These are phyloP conservation scores for Mycogona germanica DNA, from an alignment of 2,888 invertebrate genomes.

Conservation along the genomic window DNA sequence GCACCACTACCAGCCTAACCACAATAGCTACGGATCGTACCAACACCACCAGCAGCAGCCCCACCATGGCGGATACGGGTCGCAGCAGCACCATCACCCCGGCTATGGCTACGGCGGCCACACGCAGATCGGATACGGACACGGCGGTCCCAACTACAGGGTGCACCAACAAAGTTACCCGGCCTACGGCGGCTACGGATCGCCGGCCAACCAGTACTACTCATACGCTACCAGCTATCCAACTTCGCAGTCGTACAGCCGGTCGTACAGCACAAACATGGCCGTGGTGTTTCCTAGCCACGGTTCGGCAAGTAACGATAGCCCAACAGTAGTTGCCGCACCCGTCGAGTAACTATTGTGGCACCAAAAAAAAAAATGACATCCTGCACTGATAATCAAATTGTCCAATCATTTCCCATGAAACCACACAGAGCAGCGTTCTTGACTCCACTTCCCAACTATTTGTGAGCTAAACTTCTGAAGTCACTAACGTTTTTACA, in stretches of 20 bases:
- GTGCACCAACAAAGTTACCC: background rate
- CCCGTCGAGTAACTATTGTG: too few species aligned
- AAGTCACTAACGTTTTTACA: too few species aligned
- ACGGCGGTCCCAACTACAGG: too few species aligned
- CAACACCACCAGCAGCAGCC: background rate
- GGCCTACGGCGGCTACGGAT: background rate
- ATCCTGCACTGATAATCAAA: too few species aligned
- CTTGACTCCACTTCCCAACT: too few species aligned
- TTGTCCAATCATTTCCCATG: too few species aligned
- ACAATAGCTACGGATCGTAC: background rate
- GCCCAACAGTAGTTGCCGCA: too few species aligned
- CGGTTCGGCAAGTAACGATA: too few species aligned
- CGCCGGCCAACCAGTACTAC: background rate
- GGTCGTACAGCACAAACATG: background rate
- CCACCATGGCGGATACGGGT: background rate
- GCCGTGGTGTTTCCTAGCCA: background rate
- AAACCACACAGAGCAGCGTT: too few species aligned
- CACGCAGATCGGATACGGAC: background rate
- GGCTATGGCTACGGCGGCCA: background rate
- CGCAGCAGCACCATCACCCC: too few species aligned
- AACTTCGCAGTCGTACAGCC: background rate
- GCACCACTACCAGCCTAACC: background rate
- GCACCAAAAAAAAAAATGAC: too few species aligned
- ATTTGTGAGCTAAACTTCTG: too few species aligned
- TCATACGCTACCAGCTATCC: background rate